Evolutionary conservation across 2,797 vertebrate species (phyloP), one percentile per base, ranked within the genome.

Genomic region (Nannoperca obscura): DNA sequence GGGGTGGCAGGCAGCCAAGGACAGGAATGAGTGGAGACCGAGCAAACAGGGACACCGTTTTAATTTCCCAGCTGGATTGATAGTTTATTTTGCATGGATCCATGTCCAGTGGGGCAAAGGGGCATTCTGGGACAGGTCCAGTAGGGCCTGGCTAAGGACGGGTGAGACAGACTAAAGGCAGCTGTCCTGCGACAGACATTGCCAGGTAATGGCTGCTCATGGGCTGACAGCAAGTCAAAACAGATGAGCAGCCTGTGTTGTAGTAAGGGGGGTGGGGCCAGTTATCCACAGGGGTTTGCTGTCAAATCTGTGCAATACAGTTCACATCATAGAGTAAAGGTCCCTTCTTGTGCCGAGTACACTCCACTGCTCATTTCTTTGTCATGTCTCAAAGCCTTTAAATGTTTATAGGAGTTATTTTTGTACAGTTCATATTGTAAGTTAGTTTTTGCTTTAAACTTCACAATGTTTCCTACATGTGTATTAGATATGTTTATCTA

Each of bases 61-160:
- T 83, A 83, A 91, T 83, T 85, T 88, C 88, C 82, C 87, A 73
- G 59, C 68, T 60, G 81, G 69, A 82, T 38, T 83, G 57, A 74
- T 73, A 1, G 71, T 87, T 77, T 67, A 81, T 81, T 86, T 75
- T 86, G 69, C 79, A 84, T 73, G 50, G 60, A 76, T 80, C 68
- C 38, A 54, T 76, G 53, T 83, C 67, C 64, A 82, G 60, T 22
- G 52, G 40, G 66, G 53, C 49, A 64, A 36, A 63, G 63, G 57
- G 65, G 22, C 40, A 72, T 72, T 70, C 24, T 81, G 82, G 77
- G 80, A 71, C 36, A 65, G 15, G 22, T 84, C 83, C 85, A 90
- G 62, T n/a, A 24, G 24, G 69, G 24, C 22, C 49, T 85, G 61
- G 61, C 61, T 78, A 55, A 67, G 50, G 44, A 77, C 4, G 5